phyloP scores from a whole-genome alignment of 2,113 vertebrate genomes.

The Spilogale gracilis region DNA sequence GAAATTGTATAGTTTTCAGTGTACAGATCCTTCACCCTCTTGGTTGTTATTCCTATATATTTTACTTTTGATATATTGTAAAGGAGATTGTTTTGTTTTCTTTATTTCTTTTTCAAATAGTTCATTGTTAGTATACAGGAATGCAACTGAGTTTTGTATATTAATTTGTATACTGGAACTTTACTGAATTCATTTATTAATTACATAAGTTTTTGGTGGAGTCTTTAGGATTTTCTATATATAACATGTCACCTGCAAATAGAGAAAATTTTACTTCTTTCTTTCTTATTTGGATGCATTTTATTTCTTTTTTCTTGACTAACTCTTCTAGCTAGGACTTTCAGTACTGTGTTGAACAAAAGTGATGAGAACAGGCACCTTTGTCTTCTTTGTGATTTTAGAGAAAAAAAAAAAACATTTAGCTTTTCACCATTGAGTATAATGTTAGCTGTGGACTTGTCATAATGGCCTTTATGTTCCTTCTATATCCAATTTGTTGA shows the following conservation, averaged over 20 bases:
- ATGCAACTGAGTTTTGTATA: not conserved
- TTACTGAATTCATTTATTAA: not conserved
- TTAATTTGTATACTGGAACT: not conserved
- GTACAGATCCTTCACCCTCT: not conserved
- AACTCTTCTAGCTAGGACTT: not conserved
- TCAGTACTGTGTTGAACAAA: not conserved
- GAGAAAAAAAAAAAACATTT: not conserved
- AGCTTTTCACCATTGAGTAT: not conserved
- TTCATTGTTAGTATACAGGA: not conserved
- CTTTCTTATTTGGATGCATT: not conserved
- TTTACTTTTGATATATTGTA: not conserved
- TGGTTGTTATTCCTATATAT: not conserved
- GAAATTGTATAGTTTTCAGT: not conserved
- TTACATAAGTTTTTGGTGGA: not conserved
- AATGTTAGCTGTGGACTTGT: not conserved
- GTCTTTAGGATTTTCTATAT: not conserved
- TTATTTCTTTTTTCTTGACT: not conserved
- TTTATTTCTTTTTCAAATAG: not conserved
- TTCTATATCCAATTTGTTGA: not conserved
- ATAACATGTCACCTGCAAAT: not conserved
- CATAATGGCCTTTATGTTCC: not conserved
- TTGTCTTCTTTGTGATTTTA: not conserved
- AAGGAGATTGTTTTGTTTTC: not conserved
- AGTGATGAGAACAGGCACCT: not conserved
- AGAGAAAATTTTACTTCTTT: not conserved